Evolutionary conservation across 2,797 vertebrate species (phyloP).

Genomic region (Pyrocephalus nanus): DNA sequence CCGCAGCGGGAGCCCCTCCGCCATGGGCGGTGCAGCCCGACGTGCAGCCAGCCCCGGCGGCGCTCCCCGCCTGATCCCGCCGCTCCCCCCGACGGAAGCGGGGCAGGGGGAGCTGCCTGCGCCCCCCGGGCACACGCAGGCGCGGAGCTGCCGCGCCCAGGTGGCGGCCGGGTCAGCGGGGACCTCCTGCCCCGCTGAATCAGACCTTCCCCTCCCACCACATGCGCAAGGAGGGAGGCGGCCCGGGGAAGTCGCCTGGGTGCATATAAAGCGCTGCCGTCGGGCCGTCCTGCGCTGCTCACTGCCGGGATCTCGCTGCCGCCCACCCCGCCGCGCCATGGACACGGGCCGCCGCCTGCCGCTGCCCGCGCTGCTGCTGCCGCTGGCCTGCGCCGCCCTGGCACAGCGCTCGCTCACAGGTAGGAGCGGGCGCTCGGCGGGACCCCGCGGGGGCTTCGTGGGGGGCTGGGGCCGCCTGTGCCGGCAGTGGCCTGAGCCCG

Average conservation of each 20-base stretch:
- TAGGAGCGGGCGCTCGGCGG: background rate
- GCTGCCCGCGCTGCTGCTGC: constrained; percentile 71
- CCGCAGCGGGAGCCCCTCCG: too few species aligned
- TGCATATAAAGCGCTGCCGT: constrained; percentile 31
- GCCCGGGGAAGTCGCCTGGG: background rate
- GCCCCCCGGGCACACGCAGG: background rate
- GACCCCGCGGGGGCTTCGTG: background rate
- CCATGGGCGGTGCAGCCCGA: background rate
- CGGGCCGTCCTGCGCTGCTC: background rate
- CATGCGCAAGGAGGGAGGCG: constrained; percentile 33
- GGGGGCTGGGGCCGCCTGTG: background rate
- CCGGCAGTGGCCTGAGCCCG: background rate
- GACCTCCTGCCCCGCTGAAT: constrained; percentile 37
- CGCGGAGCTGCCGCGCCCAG: background rate
- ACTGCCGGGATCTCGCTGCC: background rate
- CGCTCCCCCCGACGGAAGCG: background rate
- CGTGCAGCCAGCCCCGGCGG: too few species aligned
- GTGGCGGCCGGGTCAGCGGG: background rate
- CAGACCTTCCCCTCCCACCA: constrained; percentile 32
- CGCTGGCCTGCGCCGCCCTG: constrained; percentile 73
- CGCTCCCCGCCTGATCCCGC: background rate
- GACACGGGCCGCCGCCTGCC: background rate
- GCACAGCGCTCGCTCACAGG: constrained; percentile 66
- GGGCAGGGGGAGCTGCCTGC: background rate
- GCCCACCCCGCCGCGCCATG: background rate